Percentiles rank a stretch among this genome's conserved stretches.
These are phyloP conservation scores for Rhinichthys osculus DNA, from an alignment of 2,797 vertebrate species.

Conservation along the genomic window DNA sequence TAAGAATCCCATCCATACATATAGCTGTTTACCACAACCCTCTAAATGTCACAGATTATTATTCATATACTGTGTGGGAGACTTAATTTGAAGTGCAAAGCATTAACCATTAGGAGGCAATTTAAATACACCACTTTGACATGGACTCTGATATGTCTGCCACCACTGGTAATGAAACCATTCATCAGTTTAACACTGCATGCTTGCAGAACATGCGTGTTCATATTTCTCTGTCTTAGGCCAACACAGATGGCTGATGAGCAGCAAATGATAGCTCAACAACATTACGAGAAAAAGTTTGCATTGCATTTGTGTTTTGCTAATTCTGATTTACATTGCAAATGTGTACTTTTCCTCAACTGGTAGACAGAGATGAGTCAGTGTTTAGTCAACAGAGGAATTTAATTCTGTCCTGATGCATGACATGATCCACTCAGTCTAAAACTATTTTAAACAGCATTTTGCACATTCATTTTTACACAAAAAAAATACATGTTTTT, in stretches of 20 bases:
- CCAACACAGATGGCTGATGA: slow-evolving; percentile 53
- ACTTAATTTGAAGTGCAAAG: slow-evolving; percentile 46
- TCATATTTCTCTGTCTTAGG: slow-evolving; percentile 54
- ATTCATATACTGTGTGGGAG: slow-evolving; percentile 38
- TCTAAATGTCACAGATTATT: slow-evolving; percentile 23
- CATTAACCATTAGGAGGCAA: slow-evolving; percentile 48
- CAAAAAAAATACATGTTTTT: too few relatives aligned
- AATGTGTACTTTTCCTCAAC: slow-evolving; percentile 34
- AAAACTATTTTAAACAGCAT: background rate
- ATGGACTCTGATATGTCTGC: slow-evolving; percentile 41
- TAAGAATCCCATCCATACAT: slow-evolving; percentile 4
- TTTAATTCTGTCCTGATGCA: slow-evolving; percentile 16
- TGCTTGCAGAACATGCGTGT: slow-evolving; percentile 49
- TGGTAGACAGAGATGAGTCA: slow-evolving; percentile 7
- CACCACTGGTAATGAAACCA: slow-evolving; percentile 58
- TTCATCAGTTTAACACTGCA: slow-evolving; percentile 52
- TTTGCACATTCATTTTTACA: slow-evolving; percentile 3
- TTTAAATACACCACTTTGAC: slow-evolving; percentile 45
- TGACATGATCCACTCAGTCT: slow-evolving; percentile 7
- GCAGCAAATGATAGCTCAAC: slow-evolving; percentile 45
- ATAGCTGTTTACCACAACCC: slow-evolving; percentile 15
- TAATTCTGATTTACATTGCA: slow-evolving; percentile 44
- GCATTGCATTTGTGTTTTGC: slow-evolving; percentile 38
- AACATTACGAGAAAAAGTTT: slow-evolving; percentile 33
- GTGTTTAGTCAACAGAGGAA: slow-evolving; percentile 25